Percentiles rank a stretch among this genome's conserved stretches.
Conservation (phyloP, 2,888 invertebrate genomes). For the Chrysolina haemoptera region DNA sequence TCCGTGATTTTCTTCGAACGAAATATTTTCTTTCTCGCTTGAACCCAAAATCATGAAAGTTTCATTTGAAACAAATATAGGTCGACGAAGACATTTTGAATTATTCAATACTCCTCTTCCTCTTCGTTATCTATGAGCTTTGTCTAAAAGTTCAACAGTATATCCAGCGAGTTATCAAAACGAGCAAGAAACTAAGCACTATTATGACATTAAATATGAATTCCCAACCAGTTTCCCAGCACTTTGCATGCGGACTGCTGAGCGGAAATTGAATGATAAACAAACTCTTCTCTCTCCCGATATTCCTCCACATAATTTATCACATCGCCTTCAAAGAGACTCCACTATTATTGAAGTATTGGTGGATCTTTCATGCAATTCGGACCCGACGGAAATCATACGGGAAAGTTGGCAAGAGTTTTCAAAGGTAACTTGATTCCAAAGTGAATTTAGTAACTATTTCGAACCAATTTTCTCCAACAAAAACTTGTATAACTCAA, state of each 20-base stretch:
- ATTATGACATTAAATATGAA: neutral
- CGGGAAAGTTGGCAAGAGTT: neutral
- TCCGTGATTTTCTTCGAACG: too few relatives aligned
- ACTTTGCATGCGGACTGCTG: neutral
- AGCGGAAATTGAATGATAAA: neutral
- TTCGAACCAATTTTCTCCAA: constrained; percentile 6
- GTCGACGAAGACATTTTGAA: too few relatives aligned
- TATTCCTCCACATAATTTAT: neutral
- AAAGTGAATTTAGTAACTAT: constrained; percentile 7
- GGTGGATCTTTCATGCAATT: constrained; percentile 8
- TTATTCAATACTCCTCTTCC: too few relatives aligned
- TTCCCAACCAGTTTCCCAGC: neutral
- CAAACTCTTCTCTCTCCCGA: neutral
- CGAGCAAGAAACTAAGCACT: too few relatives aligned
- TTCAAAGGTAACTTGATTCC: constrained; percentile 2
- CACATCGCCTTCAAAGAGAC: neutral
- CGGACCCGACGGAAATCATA: neutral
- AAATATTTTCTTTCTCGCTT: too few relatives aligned
- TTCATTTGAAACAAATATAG: too few relatives aligned
- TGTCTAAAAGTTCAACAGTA: neutral
- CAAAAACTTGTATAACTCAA: neutral
- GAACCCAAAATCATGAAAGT: too few relatives aligned
- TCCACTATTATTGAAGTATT: neutral
- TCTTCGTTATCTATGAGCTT: neutral
- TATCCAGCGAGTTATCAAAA: neutral